Evolutionary conservation across 2,888 invertebrate species (phyloP).

Genomic region (Caenorhabditis afra): DNA sequence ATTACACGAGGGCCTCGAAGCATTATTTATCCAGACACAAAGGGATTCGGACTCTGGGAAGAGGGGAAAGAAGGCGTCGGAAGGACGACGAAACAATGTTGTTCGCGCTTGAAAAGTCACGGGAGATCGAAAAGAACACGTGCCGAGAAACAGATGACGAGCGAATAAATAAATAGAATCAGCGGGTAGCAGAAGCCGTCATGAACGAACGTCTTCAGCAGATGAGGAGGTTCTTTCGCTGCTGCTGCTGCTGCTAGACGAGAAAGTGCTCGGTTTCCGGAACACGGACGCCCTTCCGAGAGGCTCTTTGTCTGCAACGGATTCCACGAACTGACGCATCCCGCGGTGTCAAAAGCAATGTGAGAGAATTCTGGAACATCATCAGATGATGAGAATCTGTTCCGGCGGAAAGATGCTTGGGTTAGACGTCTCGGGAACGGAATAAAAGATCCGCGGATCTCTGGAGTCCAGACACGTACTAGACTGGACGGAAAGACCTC

Average conservation of each 20-base stretch:
- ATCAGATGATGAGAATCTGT: not conserved
- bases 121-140: slow-evolving; percentile 35
- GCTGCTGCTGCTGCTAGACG: too few relatives aligned
- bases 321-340: not conserved
- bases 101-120: slow-evolving; percentile 49
- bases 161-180: slow-evolving; percentile 28
- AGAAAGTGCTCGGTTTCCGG: too few relatives aligned
- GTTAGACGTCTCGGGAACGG: slow-evolving; percentile 12
- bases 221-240: too few relatives aligned
- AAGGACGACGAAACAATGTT: slow-evolving; percentile 33
- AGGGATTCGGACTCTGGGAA: too few relatives aligned
- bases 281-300: too few relatives aligned
- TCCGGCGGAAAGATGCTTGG: too few relatives aligned
- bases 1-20: not conserved
- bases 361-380: not conserved
- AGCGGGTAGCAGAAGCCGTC: slow-evolving; percentile 12
- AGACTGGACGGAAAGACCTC: too few relatives aligned
- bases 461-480: too few relatives aligned
- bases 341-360: slow-evolving; percentile 2
- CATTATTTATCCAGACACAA: too few relatives aligned
- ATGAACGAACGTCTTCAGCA: too few relatives aligned
- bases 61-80: slow-evolving; percentile 3
- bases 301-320: too few relatives aligned
- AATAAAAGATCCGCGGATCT: not conserved
- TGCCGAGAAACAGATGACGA: slow-evolving; percentile 33